Evolutionary conservation across 2,888 invertebrate species (phyloP), one percentile per base, ranked within the genome.

Genomic region (Sylvicola fuscatus): DNA sequence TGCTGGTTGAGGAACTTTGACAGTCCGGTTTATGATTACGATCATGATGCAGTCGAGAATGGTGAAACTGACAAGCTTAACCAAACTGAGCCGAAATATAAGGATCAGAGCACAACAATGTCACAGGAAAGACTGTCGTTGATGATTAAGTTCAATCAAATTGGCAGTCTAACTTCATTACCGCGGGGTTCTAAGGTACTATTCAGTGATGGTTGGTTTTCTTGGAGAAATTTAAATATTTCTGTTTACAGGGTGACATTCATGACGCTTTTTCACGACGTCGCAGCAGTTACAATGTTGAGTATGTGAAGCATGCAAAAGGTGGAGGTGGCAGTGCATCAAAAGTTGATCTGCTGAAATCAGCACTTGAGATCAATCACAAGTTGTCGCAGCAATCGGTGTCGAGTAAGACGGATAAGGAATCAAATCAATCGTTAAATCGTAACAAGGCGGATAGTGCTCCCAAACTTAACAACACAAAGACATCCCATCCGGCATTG

Each of bases 131-230:
- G 80, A 31, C 54, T 80, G 32, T 77, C 77, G 49, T 65, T 80
- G 45, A 72, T 79, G 60, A 75, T 77, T 3, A 67, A 79, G 45
- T 78, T 70, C 53, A 80, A 80, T 51, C 78, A 77, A 43, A 66
- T 79, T 38, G 79, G 80, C 32, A 79, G 79, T 21, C 54, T 80
- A 33, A 70, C 76, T 41, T 80, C 79, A 1, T 49, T 80, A 44
- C 74, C 76, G 1, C 60, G 73, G 46, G 68, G 68, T 33, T 71
- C 71, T 3, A 57, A 71, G 39, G 69, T 70, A 36, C 58, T 65
- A 51, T 58, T 63, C 46, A 47, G 53, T 36, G 14, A 12, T 26
- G 31, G n/a, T 29, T 17, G n/a, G 5, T 5, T 29, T 7, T 29
- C 28, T 26, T 35, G 15, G n/a, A 12, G 6, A 29, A 29, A 29